Evolutionary conservation across 53 echinoderm and acorn worm species (phyloP).

Genomic region (Apostichopus leukothele): DNA sequence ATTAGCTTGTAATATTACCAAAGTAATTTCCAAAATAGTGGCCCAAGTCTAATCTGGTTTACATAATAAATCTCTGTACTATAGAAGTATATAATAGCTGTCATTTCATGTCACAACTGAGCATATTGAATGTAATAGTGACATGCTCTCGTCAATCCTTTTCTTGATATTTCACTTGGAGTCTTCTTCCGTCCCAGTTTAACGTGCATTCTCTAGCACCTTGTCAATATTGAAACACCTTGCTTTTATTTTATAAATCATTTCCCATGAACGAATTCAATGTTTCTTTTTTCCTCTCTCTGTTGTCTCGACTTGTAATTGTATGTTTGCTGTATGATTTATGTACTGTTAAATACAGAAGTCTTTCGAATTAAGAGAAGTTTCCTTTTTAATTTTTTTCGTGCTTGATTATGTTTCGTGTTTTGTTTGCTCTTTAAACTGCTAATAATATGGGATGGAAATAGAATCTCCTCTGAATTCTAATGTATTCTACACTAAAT

Average conservation of each 20-base stretch:
- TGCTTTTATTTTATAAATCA: not conserved
- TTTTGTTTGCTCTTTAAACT: no score
- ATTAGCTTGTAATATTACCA: no score
- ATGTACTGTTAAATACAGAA: constrained; percentile 16
- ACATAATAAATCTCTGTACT: no score
- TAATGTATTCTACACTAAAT: no score
- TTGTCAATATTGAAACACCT: not conserved
- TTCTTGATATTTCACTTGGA: not conserved
- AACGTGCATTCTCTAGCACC: not conserved
- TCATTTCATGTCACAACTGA: no score
- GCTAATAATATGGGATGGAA: no score
- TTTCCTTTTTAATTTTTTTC: not conserved
- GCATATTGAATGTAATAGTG: no score
- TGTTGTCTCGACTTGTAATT: not conserved
- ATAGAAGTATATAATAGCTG: no score
- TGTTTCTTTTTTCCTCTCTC: not conserved
- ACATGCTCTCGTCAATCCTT: no score
- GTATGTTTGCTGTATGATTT: constrained; percentile 19
- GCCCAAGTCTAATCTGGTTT: no score
- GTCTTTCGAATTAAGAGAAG: constrained; percentile 23
- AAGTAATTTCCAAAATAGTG: no score
- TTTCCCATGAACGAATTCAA: not conserved
- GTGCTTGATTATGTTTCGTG: not conserved
- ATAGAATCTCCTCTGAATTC: no score
- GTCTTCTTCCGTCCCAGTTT: constrained; percentile 1